These are phyloP conservation scores for Hucho hucho DNA, from an alignment of 2,113 vertebrate species.

Conservation along the genomic window DNA sequence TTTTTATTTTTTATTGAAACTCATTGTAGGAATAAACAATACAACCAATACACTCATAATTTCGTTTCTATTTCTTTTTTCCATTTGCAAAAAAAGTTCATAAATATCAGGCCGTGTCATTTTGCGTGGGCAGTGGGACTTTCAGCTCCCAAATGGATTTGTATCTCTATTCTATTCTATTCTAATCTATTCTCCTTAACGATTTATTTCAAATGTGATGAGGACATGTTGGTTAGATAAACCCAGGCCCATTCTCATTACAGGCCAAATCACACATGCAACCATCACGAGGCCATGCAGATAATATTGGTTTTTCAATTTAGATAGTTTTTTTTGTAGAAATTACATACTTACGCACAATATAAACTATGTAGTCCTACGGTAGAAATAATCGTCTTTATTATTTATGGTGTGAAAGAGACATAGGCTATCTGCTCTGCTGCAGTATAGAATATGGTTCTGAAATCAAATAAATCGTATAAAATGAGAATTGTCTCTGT, in stretches of 20 bases:
- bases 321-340: no score
- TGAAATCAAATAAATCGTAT: no score
- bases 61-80: neutral
- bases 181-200: neutral
- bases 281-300: neutral
- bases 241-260: neutral
- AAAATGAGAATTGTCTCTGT: no score
- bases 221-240: slow-evolving; percentile 1
- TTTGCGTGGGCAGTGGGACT: neutral
- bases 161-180: neutral
- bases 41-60: no score
- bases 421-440: no score
- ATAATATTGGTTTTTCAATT: neutral
- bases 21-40: no score
- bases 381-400: no score
- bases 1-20: no score
- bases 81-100: neutral
- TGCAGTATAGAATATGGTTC: no score
- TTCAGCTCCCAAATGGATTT: neutral
- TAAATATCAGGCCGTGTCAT: neutral
- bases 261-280: neutral
- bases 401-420: no score
- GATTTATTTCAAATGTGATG: neutral
- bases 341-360: no score
- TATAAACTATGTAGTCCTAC: no score